Evolutionary conservation across 2,797 vertebrate genomes (phyloP), one percentile per base, ranked within the genome.

Genomic region (Acestrorhynchus altus): DNA sequence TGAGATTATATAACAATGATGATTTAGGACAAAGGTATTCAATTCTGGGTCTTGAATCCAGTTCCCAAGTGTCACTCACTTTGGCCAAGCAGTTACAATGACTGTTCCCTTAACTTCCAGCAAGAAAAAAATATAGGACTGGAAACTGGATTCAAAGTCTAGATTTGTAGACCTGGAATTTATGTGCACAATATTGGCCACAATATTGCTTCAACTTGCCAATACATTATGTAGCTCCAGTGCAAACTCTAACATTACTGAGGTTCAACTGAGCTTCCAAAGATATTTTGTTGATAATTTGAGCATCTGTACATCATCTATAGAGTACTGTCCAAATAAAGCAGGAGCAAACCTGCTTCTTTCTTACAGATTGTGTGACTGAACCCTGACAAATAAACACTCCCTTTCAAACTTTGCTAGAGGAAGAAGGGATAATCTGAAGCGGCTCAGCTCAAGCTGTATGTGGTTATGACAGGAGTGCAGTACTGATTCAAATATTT

Each of bases 321-420:
- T 13, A 28, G 11, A 28, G 56, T 12, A 7, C 22, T 28, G 11
- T 28, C 26, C 56, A 57, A 15, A 57, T 28, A 28, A 57, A 28
- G 24, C 12, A 26, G 26, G 56, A 57, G 56, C 26, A 15, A 57
- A 84, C 82, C 70, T 76, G 40, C 26, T 67, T 46, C 47, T 13
- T 18, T 12, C 59, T 8, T 40, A 66, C 83, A 86, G 79, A 86
- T 88, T 20, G 8, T 24, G 20, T 84, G 87, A 87, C 84, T 72
- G 84, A 87, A 86, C 88, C 87, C 86, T 81, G 90, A 90, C 89
- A 88, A 90, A 90, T 86, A 89, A 91, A 90, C 78, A 86, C 82
- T 85, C 72, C 83, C 74, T 87, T 88, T 80, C 78, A 86, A 89
- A 86, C 83, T 79, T 35, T 28, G 66, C 31, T 35, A 35, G 83